Conservation (phyloP, 2,797 vertebrate genomes). For the Sciaenops ocellatus region DNA sequence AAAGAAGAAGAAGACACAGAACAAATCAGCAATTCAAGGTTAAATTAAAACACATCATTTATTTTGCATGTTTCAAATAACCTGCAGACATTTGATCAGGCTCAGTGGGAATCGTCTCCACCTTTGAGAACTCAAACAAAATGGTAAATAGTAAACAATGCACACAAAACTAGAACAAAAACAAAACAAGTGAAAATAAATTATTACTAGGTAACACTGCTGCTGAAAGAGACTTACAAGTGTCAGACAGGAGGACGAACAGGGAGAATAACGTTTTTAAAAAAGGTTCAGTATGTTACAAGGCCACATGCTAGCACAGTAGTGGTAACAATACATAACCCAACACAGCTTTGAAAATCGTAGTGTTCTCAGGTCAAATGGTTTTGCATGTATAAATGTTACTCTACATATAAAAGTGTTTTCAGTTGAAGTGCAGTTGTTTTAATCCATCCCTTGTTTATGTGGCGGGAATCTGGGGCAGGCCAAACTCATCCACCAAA, state of each 20-base stretch:
- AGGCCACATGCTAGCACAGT: conserved; percentile 75
- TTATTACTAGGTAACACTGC: conserved; percentile 43
- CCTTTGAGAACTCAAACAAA: conserved; percentile 57
- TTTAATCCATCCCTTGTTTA: conserved; percentile 77
- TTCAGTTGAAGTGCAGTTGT: conserved; percentile 75
- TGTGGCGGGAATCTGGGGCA: conserved; percentile 97
- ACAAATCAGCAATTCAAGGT: conserved; percentile 12
- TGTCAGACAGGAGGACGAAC: conserved; percentile 1
- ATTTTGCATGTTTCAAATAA: conserved; percentile 65
- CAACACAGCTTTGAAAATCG: conserved; percentile 53
- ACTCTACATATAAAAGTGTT: conserved; percentile 84
- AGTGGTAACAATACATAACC: conserved; percentile 77
- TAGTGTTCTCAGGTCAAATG: conserved; percentile 77
- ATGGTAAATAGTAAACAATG: conserved; percentile 28
- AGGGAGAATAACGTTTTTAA: not conserved
- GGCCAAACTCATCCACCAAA: conserved; percentile 96
- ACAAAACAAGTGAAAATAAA: conserved; percentile 54
- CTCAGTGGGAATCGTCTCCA: conserved; percentile 61
- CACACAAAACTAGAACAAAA: conserved; percentile 44
- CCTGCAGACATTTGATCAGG: conserved; percentile 61
- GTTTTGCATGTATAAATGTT: conserved; percentile 81
- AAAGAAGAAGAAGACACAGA: not conserved
- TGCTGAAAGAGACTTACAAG: conserved; percentile 22
- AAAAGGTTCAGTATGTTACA: conserved; percentile 69
- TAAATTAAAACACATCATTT: conserved; percentile 66